Conservation (phyloP, 2,113 vertebrate species). For the Solea solea region DNA sequence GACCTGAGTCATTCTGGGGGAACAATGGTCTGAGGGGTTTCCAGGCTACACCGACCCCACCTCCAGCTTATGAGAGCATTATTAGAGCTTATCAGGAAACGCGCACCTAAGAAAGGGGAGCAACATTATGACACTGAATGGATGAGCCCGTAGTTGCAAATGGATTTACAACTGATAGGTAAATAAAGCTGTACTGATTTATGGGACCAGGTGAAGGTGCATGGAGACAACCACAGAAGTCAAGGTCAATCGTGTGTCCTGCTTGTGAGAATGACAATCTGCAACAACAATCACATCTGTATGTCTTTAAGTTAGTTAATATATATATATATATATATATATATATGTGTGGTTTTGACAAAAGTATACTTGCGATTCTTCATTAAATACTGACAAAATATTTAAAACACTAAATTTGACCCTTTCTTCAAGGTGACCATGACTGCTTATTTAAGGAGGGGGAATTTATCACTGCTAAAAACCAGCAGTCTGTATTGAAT, state of each 20-base stretch:
- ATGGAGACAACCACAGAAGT: not conserved
- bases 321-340: not conserved
- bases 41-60: constrained; percentile 85
- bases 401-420: not conserved
- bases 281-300: constrained; percentile 2
- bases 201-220: constrained; percentile 16
- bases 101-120: constrained; percentile 72
- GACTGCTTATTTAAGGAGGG: not conserved
- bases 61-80: constrained; percentile 94
- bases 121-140: constrained; percentile 11
- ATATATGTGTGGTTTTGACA: constrained; percentile 8
- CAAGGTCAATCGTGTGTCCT: not conserved
- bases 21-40: constrained; percentile 83
- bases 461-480: not conserved
- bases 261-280: constrained; percentile 1
- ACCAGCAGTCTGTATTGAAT: constrained; percentile 11
- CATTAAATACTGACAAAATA: constrained; percentile 11
- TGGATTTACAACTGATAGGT: constrained; percentile 23
- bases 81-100: constrained; percentile 94
- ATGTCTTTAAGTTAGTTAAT: constrained; percentile 1
- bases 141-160: constrained; percentile 19
- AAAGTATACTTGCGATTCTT: constrained; percentile 18
- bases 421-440: constrained; percentile 2
- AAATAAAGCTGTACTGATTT: constrained; percentile 26
- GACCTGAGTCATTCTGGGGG: constrained; percentile 91